Conservation (phyloP, 1,140 invertebrate species). For the Pachypsylla venusta region DNA sequence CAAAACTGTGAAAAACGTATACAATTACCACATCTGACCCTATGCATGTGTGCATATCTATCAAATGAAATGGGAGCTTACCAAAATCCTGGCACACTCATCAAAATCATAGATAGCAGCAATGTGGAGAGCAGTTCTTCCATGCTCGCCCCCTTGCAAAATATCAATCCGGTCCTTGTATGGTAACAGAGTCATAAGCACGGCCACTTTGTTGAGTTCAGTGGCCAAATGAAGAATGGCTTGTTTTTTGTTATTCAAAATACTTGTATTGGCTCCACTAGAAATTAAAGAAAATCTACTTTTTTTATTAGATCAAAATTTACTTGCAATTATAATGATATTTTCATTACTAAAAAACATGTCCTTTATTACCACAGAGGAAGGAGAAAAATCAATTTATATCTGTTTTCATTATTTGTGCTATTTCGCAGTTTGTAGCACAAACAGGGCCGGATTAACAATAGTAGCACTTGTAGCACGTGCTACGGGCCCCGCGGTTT, state of each 20-base stretch:
- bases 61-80: conserved; percentile 37
- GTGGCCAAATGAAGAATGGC: conserved; percentile 62
- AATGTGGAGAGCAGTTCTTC: conserved; percentile 59
- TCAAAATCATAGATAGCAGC: conserved; percentile 69
- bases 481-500: no score
- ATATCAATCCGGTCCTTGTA: conserved; percentile 49
- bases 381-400: no score
- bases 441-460: no score
- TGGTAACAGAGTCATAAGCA: conserved; percentile 47
- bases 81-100: conserved; percentile 58
- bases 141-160: conserved; percentile 58
- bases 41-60: no score
- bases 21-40: background rate
- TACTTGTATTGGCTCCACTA: conserved; percentile 49
- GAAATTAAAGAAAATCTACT: background rate
- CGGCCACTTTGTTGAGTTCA: conserved; percentile 51
- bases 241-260: conserved; percentile 59
- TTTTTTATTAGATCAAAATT: no score
- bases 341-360: no score
- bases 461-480: no score
- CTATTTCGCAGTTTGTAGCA: no score
- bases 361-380: no score
- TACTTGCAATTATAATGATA: no score
- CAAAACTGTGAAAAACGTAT: background rate
- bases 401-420: no score